Conservation (phyloP, 2,888 invertebrate genomes). For the Troides aeacus region DNA sequence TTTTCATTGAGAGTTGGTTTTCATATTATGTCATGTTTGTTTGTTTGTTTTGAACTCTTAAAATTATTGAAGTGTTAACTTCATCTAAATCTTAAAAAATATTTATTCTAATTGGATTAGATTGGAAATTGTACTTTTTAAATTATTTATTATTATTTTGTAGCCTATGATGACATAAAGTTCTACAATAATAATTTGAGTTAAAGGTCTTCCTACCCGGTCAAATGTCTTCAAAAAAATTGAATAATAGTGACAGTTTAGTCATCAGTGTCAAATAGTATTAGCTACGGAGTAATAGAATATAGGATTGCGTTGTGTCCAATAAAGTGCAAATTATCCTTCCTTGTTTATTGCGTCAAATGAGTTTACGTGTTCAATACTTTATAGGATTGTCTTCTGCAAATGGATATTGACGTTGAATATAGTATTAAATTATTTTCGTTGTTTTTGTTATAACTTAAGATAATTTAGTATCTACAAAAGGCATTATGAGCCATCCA, state of each 20-base stretch:
- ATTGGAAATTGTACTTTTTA: too few species aligned
- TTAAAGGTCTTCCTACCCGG: too few species aligned
- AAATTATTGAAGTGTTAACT: too few species aligned
- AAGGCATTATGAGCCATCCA: slow-evolving; percentile 57
- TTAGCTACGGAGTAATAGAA: neutral
- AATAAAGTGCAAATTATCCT: slow-evolving; percentile 8
- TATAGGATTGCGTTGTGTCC: neutral
- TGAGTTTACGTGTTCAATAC: slow-evolving; percentile 2
- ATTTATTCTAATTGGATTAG: too few species aligned
- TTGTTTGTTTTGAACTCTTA: too few species aligned
- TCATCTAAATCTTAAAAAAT: too few species aligned
- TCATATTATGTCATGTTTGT: too few species aligned
- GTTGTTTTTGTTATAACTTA: neutral
- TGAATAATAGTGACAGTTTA: neutral
- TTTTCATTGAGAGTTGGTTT: too few species aligned
- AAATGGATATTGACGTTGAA: neutral
- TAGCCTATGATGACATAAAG: too few species aligned
- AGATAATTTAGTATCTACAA: slow-evolving; percentile 19
- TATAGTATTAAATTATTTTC: slow-evolving; percentile 1
- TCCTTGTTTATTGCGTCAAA: slow-evolving; percentile 21
- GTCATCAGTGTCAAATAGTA: neutral
- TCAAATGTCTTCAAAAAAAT: too few species aligned
- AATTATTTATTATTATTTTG: too few species aligned
- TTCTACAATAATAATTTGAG: too few species aligned
- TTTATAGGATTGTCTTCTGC: neutral